These are phyloP conservation scores for Ganaspis sp. DNA, from an alignment of 1,140 invertebrate genomes.

Conservation along the genomic window DNA sequence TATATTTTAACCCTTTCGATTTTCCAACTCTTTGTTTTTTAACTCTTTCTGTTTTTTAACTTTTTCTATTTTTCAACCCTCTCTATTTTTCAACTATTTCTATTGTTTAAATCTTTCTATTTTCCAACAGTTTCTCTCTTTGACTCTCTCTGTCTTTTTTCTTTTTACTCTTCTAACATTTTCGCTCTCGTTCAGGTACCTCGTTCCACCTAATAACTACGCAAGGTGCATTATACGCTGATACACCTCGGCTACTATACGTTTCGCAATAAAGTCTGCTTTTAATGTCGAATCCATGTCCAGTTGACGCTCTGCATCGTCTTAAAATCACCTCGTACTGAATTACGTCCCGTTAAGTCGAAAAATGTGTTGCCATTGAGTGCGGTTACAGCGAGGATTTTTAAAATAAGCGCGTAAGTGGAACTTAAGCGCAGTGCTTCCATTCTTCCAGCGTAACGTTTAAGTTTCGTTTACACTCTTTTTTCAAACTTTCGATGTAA, in stretches of 20 bases:
- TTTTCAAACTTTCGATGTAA: no score
- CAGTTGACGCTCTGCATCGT: no score
- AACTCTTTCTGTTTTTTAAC: conserved; percentile 13
- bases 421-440: no score
- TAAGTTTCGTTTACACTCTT: no score
- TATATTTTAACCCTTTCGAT: no score
- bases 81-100: conserved; percentile 35
- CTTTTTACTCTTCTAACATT: neutral
- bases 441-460: no score
- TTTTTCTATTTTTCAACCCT: conserved; percentile 44
- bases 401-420: no score
- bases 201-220: conserved; percentile 27
- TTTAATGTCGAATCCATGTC: neutral
- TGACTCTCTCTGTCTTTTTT: conserved; percentile 5
- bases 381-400: no score
- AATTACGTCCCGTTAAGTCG: no score
- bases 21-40: no score
- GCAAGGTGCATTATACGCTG: conserved; percentile 20
- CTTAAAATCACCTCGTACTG: no score
- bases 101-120: neutral
- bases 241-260: neutral
- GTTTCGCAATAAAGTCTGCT: conserved; percentile 15
- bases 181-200: conserved; percentile 22
- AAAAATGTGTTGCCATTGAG: no score
- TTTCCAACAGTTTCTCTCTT: conserved; percentile 45